Percentiles rank a stretch among this genome's conserved stretches.
These are phyloP conservation scores for Ctenopoma multispine DNA, from an alignment of 2,797 vertebrate species.

Conservation along the genomic window DNA sequence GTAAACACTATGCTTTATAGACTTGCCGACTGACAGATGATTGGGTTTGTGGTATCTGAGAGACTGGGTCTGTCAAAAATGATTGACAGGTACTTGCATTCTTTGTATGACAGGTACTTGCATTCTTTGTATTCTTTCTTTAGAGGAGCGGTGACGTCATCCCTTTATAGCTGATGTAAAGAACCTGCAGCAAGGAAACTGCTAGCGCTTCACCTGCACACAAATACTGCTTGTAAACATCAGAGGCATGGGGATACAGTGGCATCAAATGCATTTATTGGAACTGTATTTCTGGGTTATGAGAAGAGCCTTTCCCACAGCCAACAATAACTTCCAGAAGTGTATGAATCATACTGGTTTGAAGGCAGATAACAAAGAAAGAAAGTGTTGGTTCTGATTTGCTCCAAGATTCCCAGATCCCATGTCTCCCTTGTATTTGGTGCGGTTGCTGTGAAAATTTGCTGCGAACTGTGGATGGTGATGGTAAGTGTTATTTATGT, in stretches of 20 bases:
- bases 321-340: conserved; percentile 67
- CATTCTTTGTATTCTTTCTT: conserved; percentile 37
- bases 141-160: conserved; percentile 21
- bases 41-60: conserved; percentile 56
- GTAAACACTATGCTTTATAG: conserved; percentile 75
- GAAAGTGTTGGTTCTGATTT: conserved; percentile 63
- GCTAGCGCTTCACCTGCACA: conserved; percentile 35
- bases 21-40: conserved; percentile 68
- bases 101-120: conserved; percentile 38
- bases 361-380: conserved; percentile 71
- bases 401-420: conserved; percentile 41
- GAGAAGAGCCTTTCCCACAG: conserved; percentile 48
- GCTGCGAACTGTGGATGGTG: conserved; percentile 21
- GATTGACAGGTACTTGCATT: conserved; percentile 60
- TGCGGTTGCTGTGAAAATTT: conserved; percentile 36
- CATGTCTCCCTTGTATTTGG: conserved; percentile 26
- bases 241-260: conserved; percentile 28
- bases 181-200: neutral
- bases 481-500: conserved; percentile 63
- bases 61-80: conserved; percentile 56
- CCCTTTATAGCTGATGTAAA: conserved; percentile 36
- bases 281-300: conserved; percentile 28
- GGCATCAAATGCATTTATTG: conserved; percentile 50
- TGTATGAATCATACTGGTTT: conserved; percentile 63
- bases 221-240: conserved; percentile 53